Evolutionary conservation across 2,113 vertebrate genomes (phyloP).

Genomic region (Dasyurus viverrinus): DNA sequence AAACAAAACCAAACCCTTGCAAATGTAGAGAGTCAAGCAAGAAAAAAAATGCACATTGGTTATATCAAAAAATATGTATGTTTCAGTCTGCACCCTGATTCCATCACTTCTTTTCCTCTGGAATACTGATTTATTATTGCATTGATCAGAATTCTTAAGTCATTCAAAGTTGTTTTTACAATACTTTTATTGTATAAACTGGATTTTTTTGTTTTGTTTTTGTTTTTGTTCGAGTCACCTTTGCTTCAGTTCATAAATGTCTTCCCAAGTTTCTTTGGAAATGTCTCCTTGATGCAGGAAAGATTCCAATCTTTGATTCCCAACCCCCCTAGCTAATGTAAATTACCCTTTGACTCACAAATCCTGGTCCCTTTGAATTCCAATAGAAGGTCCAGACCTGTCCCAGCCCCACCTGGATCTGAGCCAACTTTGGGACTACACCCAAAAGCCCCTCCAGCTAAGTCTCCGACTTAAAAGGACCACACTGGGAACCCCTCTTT

Average conservation of each 20-base stretch:
- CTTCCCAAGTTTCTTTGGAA: not conserved
- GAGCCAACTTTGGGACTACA: no score
- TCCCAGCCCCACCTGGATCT: no score
- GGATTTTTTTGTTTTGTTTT: not conserved
- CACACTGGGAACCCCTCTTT: no score
- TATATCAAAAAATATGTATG: not conserved
- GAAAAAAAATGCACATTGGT: not conserved
- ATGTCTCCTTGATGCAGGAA: no score
- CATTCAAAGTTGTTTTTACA: not conserved
- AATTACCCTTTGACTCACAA: no score
- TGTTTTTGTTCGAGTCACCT: not conserved
- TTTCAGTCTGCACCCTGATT: not conserved
- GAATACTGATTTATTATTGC: not conserved
- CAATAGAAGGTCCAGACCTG: no score
- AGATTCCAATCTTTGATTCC: no score
- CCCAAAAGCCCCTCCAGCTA: no score
- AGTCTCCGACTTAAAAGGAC: no score
- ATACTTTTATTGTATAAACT: not conserved
- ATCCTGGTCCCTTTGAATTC: no score
- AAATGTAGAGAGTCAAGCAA: not conserved
- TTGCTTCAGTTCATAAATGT: not conserved
- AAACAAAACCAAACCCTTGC: not conserved
- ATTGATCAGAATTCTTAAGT: not conserved
- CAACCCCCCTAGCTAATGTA: no score
- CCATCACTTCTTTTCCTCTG: not conserved